phyloP scores from a whole-genome alignment of 1,140 invertebrate genomes.

The Spodoptera litura region DNA sequence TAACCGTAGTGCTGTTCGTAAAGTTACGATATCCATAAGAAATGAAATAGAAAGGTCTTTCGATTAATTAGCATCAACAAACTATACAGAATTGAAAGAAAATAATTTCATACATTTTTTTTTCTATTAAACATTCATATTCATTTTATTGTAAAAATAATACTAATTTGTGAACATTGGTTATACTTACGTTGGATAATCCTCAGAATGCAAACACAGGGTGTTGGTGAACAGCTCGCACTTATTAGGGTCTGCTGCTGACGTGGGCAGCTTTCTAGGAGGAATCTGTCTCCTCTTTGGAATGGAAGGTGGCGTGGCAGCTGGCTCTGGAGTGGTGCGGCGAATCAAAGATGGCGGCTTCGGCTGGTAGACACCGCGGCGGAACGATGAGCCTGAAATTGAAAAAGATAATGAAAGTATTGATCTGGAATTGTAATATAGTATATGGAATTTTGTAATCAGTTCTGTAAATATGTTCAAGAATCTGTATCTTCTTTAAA shows the following conservation, averaged over 20 bases:
- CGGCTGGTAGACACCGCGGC: constrained; percentile 66
- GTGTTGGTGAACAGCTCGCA: constrained; percentile 92
- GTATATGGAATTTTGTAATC: too few relatives aligned
- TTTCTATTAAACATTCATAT: too few relatives aligned
- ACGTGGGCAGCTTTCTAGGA: constrained; percentile 61
- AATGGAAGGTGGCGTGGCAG: constrained; percentile 47
- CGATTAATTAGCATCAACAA: too few relatives aligned
- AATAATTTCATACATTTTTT: too few relatives aligned
- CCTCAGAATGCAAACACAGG: constrained; percentile 90
- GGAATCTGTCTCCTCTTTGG: constrained; percentile 62
- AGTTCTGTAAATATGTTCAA: too few relatives aligned
- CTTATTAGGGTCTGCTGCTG: constrained; percentile 65
- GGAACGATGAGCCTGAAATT: constrained; percentile 54
- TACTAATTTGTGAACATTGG: neutral
- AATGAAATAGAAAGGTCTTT: neutral
- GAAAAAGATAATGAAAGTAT: neutral
- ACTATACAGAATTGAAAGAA: too few relatives aligned
- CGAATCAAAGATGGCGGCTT: constrained; percentile 60
- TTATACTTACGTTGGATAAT: constrained; percentile 92
- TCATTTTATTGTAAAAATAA: too few relatives aligned
- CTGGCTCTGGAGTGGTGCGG: constrained; percentile 70
- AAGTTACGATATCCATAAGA: neutral
- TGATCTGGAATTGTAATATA: too few relatives aligned
- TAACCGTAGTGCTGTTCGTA: too few relatives aligned
- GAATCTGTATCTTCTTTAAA: too few relatives aligned